Conservation (phyloP, 2,797 vertebrate genomes). For the Garrulus glandarius region DNA sequence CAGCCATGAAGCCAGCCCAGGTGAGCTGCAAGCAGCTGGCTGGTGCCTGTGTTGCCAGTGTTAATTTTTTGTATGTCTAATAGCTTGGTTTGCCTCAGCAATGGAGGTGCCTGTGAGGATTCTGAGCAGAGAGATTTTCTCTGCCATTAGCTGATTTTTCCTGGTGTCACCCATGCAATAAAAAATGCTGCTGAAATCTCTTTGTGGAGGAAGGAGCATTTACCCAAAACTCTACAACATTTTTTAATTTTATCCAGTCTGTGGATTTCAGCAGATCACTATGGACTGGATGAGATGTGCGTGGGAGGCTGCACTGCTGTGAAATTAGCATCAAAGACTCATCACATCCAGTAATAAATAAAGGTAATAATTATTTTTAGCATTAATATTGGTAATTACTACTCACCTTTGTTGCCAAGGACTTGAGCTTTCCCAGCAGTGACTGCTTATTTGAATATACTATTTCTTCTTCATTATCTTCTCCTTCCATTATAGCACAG, state of each 20-base stretch:
- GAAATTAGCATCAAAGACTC: not conserved
- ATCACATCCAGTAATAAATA: not conserved
- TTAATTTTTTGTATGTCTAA: not conserved
- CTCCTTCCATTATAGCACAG: slow-evolving; percentile 98
- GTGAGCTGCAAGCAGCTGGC: not conserved
- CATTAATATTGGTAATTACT: not conserved
- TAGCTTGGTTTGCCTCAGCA: not conserved
- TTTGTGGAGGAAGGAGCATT: not conserved
- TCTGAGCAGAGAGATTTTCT: not conserved
- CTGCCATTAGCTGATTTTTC: not conserved
- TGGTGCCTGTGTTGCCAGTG: not conserved
- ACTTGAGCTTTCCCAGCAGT: slow-evolving; percentile 91
- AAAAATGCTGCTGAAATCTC: not conserved
- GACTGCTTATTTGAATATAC: slow-evolving; percentile 94
- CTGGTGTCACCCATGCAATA: not conserved
- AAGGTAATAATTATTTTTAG: not conserved
- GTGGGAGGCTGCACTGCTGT: not conserved
- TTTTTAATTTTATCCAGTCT: not conserved
- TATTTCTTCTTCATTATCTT: slow-evolving; percentile 94
- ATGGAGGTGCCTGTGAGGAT: not conserved
- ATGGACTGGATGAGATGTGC: not conserved
- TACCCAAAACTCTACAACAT: not conserved
- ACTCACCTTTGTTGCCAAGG: slow-evolving; percentile 93
- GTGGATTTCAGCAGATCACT: not conserved
- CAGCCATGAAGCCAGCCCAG: not conserved